Conservation (phyloP, 2,113 vertebrate species). For the Xenus cinereus region DNA sequence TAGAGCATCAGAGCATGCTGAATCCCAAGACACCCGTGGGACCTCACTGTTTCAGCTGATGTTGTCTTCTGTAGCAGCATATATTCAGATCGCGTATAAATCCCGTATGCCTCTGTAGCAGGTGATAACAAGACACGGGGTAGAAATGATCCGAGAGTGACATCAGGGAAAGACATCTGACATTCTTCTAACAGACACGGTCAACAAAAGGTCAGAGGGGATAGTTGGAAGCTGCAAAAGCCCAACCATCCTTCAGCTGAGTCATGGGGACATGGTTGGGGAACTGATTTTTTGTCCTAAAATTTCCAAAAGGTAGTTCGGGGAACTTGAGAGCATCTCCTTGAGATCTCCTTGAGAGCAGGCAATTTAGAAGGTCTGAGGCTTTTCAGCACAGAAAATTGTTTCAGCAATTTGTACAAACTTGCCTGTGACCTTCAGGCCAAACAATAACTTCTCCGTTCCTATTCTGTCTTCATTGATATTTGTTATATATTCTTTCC, state of each 20-base stretch:
- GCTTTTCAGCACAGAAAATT: neutral
- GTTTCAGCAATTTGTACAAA: neutral
- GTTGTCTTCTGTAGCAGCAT: neutral
- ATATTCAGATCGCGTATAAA: neutral
- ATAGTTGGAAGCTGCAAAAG: neutral
- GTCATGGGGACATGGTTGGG: neutral
- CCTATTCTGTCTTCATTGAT: neutral
- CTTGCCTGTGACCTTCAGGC: neutral
- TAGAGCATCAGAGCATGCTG: neutral
- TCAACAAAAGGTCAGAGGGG: neutral
- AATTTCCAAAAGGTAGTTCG: neutral
- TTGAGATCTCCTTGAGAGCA: neutral
- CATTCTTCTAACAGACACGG: neutral
- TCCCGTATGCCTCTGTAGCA: neutral
- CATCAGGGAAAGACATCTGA: neutral
- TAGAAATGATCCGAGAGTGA: neutral
- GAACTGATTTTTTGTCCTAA: neutral
- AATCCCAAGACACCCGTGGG: neutral
- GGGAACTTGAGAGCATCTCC: neutral
- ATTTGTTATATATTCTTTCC: neutral
- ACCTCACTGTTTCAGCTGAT: neutral
- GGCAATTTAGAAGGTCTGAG: neutral
- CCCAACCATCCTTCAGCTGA: neutral
- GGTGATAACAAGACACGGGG: neutral
- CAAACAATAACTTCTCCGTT: neutral